Base-by-base conservation (phyloP, 2,888 invertebrate species). In the Xanthorhoe spadicearia region DNA sequence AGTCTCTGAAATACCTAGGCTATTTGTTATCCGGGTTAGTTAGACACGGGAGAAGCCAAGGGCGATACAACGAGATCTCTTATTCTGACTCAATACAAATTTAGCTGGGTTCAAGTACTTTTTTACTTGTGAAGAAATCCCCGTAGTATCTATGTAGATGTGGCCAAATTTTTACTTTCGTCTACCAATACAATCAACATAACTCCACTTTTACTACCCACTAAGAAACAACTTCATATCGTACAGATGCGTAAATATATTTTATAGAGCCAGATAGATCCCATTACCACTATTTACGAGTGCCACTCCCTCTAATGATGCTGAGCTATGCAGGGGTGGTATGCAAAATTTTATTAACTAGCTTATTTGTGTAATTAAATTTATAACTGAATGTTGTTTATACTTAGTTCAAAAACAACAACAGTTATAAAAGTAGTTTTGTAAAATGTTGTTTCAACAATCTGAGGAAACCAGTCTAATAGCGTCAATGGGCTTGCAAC, bases 241-340 rank as follows among this genome's bases (percentile, higher is more conserved):
- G 82, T 35, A 56, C 82, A 82, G 84, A 87, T 80, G 86, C 84
- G 89, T 90, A 88, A 89, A 90, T 90, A 90, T 84, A 88, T 88
- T 90, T 91, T 91, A 91, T 88, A 87, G 89, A 81, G 83, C 76
- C 78, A 89, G 91, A 92, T 90, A 91, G 89, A 91, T 84, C 81
- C 86, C 87, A 90, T 91, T 90, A 85, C 83, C 79, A 79, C 79
- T 86, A 86, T 81, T 90, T 90, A 90, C 87, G 89, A 90, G 86
- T 78, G 74, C 80, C 86, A 87, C 87, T 87, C 90, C 53, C 90
- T 88, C 88, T 92, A 91, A 92, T 90, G 89, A 92, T 82, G 80
- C 73, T 77, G 77, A 75, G 77, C 77, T 84, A 83, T 86, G 85
- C 83, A 83, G 85, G 63, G 58, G 64, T 50, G 28, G 53, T 58